A percentile compares a stretch with the other conserved stretches of the same genome.
Evolutionary conservation across 2,888 invertebrate genomes (phyloP).

Genomic region (Drosophila anomalata): DNA sequence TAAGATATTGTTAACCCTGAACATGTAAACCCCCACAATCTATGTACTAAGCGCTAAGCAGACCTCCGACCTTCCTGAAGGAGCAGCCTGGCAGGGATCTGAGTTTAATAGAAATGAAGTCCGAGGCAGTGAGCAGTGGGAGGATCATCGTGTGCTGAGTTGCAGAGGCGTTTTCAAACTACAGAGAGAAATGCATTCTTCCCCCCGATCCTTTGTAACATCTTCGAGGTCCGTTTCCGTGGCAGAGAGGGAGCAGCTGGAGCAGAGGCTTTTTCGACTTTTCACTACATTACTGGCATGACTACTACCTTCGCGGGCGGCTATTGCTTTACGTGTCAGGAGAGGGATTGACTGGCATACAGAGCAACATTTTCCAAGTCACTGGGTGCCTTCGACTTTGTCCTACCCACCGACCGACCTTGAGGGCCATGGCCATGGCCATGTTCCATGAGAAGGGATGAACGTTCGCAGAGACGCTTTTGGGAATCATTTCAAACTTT

Average conservation of each 20-base stretch:
- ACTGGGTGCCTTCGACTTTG: conserved; percentile 1
- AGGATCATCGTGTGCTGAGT: conserved; percentile 1
- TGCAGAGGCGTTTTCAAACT: conserved; percentile 1
- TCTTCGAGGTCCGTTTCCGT: conserved; percentile 7
- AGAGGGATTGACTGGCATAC: neutral
- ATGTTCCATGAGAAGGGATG: neutral
- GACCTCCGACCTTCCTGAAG: conserved; percentile 12
- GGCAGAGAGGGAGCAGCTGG: conserved; percentile 2
- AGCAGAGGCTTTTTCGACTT: conserved; percentile 6
- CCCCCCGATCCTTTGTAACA: conserved; percentile 4
- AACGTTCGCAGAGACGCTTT: neutral
- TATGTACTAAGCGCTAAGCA: conserved; percentile 4
- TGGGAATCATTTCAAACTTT: conserved; percentile 7
- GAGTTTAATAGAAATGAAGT: conserved; percentile 8
- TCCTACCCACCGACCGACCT: neutral
- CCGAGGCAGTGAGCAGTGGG: conserved; percentile 5
- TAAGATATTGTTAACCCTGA: conserved; percentile 11
- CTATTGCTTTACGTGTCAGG: neutral
- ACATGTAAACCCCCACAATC: conserved; percentile 5
- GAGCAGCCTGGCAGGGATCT: conserved; percentile 14
- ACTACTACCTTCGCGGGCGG: neutral
- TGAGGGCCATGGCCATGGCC: neutral
- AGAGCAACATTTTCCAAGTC: neutral
- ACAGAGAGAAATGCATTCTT: neutral
- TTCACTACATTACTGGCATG: neutral